Evolutionary conservation across 2,797 vertebrate species (phyloP).

Genomic region (Sebastes paucispinis): DNA sequence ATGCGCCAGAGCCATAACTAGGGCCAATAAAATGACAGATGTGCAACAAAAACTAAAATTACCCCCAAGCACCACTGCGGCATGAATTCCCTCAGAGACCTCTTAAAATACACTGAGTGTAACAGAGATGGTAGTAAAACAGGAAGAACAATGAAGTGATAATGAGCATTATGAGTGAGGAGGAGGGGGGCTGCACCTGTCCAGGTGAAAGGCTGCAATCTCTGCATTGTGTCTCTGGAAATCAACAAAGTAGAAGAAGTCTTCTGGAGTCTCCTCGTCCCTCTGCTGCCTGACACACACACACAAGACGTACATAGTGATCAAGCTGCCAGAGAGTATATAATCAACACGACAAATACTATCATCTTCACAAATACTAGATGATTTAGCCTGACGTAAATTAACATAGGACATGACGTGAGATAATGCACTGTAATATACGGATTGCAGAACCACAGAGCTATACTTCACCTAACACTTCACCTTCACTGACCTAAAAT

Average conservation of each 20-base stretch:
- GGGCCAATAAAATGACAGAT: slow-evolving; percentile 38
- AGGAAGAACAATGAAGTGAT: not conserved
- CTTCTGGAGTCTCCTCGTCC: slow-evolving; percentile 89
- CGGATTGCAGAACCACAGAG: not conserved
- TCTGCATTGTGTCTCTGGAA: slow-evolving; percentile 97
- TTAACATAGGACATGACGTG: not conserved
- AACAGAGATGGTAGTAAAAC: not conserved
- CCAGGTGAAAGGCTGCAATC: slow-evolving; percentile 96
- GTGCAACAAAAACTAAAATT: slow-evolving; percentile 26
- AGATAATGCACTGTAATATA: not conserved
- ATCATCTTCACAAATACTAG: not conserved
- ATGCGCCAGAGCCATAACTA: not conserved
- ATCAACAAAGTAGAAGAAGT: slow-evolving; percentile 96
- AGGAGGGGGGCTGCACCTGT: slow-evolving; percentile 83
- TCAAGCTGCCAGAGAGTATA: not conserved
- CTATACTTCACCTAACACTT: not conserved
- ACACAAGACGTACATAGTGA: slow-evolving; percentile 8
- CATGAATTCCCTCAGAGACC: not conserved
- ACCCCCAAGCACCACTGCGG: not conserved
- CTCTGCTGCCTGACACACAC: slow-evolving; percentile 87
- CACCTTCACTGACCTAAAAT: not conserved
- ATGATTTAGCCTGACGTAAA: slow-evolving; percentile 1
- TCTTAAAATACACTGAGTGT: not conserved
- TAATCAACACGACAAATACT: slow-evolving; percentile 18
- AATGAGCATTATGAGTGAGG: not conserved